Evolutionary conservation across 2,888 invertebrate species (phyloP).

Genomic region (Biston betularia): DNA sequence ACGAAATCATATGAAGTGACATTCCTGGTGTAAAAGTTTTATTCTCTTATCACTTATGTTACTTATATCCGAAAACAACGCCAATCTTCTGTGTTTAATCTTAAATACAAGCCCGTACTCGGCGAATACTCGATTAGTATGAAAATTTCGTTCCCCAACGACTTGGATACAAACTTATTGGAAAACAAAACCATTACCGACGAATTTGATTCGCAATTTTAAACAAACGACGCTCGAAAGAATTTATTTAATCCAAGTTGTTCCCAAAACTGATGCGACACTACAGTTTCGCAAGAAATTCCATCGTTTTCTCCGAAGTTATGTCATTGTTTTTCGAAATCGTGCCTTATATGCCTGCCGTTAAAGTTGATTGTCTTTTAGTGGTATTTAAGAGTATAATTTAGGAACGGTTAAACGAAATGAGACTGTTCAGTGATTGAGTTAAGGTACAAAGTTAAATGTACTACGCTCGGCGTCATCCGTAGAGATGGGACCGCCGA

Average conservation of each 20-base stretch:
- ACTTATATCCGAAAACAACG: conserved; percentile 22
- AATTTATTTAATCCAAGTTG: conserved; percentile 78
- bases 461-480: conserved; percentile 54
- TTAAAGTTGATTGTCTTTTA: conserved; percentile 68
- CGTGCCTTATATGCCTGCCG: conserved; percentile 54
- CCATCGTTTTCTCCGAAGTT: conserved; percentile 58
- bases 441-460: conserved; percentile 52
- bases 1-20: conserved; percentile 7
- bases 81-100: conserved; percentile 33
- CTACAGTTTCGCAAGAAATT: conserved; percentile 77
- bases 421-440: conserved; percentile 3
- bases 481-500: conserved; percentile 78
- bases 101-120: conserved; percentile 27
- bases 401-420: conserved; percentile 20
- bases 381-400: conserved; percentile 56
- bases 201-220: conserved; percentile 66
- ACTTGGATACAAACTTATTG: conserved; percentile 57
- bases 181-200: conserved; percentile 56
- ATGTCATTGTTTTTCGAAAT: conserved; percentile 59
- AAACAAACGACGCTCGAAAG: conserved; percentile 66
- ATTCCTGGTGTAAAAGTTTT: conserved; percentile 14
- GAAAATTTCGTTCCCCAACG: conserved; percentile 44
- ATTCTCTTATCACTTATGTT: conserved; percentile 18
- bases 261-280: conserved; percentile 75
- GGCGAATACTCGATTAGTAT: conserved; percentile 43